Conservation (phyloP, 2,888 invertebrate species). For the Synanthedon myopaeformis region DNA sequence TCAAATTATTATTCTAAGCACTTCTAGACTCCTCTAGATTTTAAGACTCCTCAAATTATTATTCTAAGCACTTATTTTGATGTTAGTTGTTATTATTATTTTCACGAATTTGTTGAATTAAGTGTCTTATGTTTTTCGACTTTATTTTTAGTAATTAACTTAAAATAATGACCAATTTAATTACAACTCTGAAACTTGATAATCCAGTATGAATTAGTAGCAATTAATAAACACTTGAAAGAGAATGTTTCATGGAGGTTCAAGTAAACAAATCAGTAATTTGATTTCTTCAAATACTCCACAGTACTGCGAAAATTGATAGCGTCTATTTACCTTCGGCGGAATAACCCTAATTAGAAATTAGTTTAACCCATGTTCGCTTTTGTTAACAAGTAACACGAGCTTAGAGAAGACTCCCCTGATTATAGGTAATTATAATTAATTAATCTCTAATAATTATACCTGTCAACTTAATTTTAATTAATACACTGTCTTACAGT, state of each 20-base stretch:
- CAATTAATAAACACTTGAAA: conserved; percentile 1
- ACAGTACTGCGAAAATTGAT: conserved; percentile 4
- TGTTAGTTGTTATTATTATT: too few species aligned
- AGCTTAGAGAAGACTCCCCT: conserved; percentile 5
- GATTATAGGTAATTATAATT: conserved; percentile 6
- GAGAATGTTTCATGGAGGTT: conserved; percentile 5
- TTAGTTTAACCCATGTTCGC: conserved; percentile 1
- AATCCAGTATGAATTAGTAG: neutral
- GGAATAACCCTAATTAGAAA: conserved; percentile 2
- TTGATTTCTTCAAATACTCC: conserved; percentile 6
- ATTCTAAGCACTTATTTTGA: too few species aligned
- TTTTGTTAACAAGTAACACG: conserved; percentile 5
- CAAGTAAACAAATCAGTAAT: conserved; percentile 6
- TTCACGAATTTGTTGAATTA: too few species aligned
- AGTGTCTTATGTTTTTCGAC: too few species aligned
- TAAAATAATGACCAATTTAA: too few species aligned
- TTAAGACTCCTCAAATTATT: too few species aligned
- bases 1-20: too few species aligned
- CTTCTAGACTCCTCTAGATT: too few species aligned
- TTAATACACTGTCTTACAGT: too few species aligned
- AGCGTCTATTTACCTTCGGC: conserved; percentile 4
- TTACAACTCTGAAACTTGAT: too few species aligned
- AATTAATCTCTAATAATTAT: conserved; percentile 2
- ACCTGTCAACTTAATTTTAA: conserved; percentile 1
- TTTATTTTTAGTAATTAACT: too few species aligned